Base-by-base conservation (phyloP, 1,140 invertebrate species). In the Liolophura sinensis region DNA sequence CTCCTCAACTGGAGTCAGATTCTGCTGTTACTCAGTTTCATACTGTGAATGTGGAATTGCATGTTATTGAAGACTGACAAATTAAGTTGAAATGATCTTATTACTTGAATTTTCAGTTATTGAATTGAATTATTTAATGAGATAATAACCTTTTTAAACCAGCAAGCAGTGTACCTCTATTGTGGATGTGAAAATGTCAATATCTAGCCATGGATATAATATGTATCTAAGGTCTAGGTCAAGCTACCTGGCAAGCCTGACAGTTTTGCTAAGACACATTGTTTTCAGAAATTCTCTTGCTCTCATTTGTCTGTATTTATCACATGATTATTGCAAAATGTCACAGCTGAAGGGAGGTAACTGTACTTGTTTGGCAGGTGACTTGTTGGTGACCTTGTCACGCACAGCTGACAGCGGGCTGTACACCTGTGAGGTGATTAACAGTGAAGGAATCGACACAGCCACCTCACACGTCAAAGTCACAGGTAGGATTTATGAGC, bases 371-470 rank as follows among this genome's bases (percentile, higher is more conserved):
- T 40, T 3, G 3, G 31, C 64, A 81, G 81, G 78, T 56, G 81
- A 83, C 58, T 63, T 83, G 9, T 54, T 83, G 47, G 74, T 83
- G 9, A 80, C 80, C 7, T 63, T 80, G 65, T 70, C 80, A 0
- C 65, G 67, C 16, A 72, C 69, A 47, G 75, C 76, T 5, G 82
- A 83, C 70, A 75, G 74, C 12, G 82, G 79, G 1, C 67, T 77
- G 20, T 83, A 83, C 65, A 79, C 73, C 16, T 83, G 82, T 76
- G 76, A 78, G 58, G 82, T 77, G 0, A 80, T 77, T n/a, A 83
- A 83, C 68, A 76, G 76, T 40, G 73, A 76, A 55, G 82, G 82
- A 6, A 75, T 78, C 18, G 80, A 82, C 64, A 78, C 75, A 57
- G 80, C 79, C 59, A 79, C 74, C 55, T 78, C 81, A 9, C 73